phyloP scores from a whole-genome alignment of 2,888 invertebrate genomes.

The Anodontia alba region DNA sequence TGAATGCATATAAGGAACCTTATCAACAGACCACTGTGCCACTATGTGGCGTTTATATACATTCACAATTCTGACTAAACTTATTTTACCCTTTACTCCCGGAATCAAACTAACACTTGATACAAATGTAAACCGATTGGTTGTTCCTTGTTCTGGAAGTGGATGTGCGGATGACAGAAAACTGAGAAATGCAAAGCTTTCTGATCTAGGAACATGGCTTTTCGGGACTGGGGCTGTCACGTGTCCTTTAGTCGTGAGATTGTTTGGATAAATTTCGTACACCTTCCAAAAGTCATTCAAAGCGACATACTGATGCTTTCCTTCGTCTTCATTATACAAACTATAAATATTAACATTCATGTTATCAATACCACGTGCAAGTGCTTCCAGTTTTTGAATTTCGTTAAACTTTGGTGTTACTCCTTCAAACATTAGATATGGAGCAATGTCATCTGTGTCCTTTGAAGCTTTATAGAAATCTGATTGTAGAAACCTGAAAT shows the following conservation, averaged over 20 bases:
- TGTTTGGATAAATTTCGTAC: constrained; percentile 69
- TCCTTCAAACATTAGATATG: constrained; percentile 78
- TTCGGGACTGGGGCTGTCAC: constrained; percentile 54
- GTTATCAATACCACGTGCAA: constrained; percentile 80
- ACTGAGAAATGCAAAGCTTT: constrained; percentile 65
- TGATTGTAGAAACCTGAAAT: constrained; percentile 69
- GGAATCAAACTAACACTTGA: constrained; percentile 75
- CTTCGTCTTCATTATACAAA: constrained; percentile 45
- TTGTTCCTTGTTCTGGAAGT: constrained; percentile 75
- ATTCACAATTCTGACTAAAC: constrained; percentile 74
- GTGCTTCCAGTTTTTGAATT: constrained; percentile 67
- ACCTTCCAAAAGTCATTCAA: constrained; percentile 81
- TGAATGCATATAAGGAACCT: constrained; percentile 82
- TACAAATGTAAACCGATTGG: constrained; percentile 74
- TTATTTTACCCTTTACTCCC: constrained; percentile 67
- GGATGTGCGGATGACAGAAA: constrained; percentile 82
- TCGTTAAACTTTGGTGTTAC: constrained; percentile 74
- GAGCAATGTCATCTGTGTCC: constrained; percentile 69
- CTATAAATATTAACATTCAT: constrained; percentile 80
- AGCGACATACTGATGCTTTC: constrained; percentile 65
- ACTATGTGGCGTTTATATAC: constrained; percentile 70
- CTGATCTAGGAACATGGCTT: background rate
- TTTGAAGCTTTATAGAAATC: constrained; percentile 74
- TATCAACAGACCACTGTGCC: constrained; percentile 71
- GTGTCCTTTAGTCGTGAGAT: constrained; percentile 37